Conservation (phyloP, 2,113 vertebrate species). For the Alosa alosa region DNA sequence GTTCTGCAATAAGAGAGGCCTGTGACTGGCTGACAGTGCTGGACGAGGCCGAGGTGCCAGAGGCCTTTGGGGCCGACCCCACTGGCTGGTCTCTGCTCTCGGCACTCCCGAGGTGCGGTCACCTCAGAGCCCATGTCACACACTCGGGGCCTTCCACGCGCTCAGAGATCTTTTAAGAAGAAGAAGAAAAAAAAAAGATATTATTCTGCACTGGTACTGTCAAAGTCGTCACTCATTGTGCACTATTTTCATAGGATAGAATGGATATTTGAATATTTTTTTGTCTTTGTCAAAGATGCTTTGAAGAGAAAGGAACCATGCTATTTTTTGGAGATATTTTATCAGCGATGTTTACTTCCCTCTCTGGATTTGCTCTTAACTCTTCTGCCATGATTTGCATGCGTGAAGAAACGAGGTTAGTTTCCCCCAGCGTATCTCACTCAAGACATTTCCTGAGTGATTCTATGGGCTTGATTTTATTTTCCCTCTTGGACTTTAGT, state of each 20-base stretch:
- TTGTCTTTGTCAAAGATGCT: constrained; percentile 47
- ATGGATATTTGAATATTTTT: constrained; percentile 62
- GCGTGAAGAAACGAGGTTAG: neutral
- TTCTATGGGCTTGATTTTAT: neutral
- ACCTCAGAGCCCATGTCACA: neutral
- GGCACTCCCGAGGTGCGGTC: neutral
- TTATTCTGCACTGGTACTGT: constrained; percentile 43
- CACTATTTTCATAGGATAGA: constrained; percentile 70
- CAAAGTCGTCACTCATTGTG: constrained; percentile 58
- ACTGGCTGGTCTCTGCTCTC: neutral
- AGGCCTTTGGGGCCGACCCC: neutral
- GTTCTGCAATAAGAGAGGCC: constrained; percentile 8
- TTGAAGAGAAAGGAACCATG: constrained; percentile 45
- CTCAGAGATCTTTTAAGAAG: neutral
- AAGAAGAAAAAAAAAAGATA: constrained; percentile 3
- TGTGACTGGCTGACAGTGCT: neutral
- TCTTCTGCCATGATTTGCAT: neutral
- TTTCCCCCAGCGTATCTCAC: neutral
- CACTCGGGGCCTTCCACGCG: neutral
- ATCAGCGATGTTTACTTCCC: constrained; percentile 19
- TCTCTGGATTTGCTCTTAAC: constrained; percentile 17
- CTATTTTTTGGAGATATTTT: constrained; percentile 32
- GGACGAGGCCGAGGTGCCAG: constrained; percentile 21
- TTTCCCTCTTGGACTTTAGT: neutral
- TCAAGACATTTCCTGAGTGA: neutral